Conservation (phyloP, 2,113 vertebrate genomes). For the Catagonus wagneri region DNA sequence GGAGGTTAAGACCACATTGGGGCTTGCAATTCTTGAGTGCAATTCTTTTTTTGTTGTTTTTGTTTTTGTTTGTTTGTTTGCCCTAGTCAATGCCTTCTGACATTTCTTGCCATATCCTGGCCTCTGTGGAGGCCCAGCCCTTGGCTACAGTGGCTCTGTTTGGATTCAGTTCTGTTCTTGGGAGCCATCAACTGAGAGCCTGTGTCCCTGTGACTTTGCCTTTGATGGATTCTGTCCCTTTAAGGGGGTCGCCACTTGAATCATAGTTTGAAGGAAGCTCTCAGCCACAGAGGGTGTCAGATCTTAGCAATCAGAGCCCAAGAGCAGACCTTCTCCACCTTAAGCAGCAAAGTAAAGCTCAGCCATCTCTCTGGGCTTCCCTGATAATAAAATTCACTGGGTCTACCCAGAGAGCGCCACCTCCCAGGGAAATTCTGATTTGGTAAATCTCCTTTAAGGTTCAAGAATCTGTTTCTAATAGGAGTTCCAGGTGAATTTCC, state of each 20-base stretch:
- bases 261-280: background rate
- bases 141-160: conserved; percentile 33
- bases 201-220: background rate
- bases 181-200: background rate
- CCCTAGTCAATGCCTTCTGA: conserved; percentile 69
- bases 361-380: background rate
- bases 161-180: background rate
- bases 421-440: background rate
- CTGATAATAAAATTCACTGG: background rate
- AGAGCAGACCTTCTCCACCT: too few relatives aligned
- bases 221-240: background rate
- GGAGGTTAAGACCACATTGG: conserved; percentile 79
- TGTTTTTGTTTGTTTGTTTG: conserved; percentile 62
- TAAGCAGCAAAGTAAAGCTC: background rate
- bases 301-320: background rate
- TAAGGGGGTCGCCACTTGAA: background rate
- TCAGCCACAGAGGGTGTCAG: background rate
- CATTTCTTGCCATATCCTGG: conserved; percentile 74
- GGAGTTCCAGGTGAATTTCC: background rate
- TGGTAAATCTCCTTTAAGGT: background rate
- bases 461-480: conserved; percentile 10
- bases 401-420: background rate
- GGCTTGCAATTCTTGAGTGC: conserved; percentile 72
- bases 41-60: conserved; percentile 33
- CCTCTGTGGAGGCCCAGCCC: conserved; percentile 45